Evolutionary conservation across 2,888 invertebrate species (phyloP).

Genomic region (Merodon equestris): DNA sequence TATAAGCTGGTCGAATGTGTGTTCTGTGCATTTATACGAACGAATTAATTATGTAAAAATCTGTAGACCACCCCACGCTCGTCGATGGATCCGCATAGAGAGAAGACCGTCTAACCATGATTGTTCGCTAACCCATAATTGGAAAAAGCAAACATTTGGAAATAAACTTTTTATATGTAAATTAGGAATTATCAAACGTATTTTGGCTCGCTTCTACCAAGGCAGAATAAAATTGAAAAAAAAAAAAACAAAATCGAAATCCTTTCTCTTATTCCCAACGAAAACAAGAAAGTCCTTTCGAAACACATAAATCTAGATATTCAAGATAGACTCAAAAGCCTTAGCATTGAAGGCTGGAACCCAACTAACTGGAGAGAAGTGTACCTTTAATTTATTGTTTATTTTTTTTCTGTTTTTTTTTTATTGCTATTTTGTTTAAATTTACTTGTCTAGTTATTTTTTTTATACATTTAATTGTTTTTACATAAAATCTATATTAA

Average conservation of each 20-base stretch:
- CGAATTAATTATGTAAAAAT: constrained; percentile 50
- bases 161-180: constrained; percentile 2
- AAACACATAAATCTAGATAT: too few species aligned
- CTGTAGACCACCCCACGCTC: too few species aligned
- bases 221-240: constrained; percentile 12
- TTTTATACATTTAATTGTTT: constrained; percentile 22
- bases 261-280: too few species aligned
- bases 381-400: constrained; percentile 58
- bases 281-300: not conserved
- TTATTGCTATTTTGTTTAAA: constrained; percentile 16
- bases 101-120: too few species aligned
- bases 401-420: constrained; percentile 21
- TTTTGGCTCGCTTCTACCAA: not conserved
- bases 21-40: constrained; percentile 59
- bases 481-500: constrained; percentile 13
- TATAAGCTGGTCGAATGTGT: constrained; percentile 46
- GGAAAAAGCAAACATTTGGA: too few species aligned
- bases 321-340: too few species aligned
- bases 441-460: constrained; percentile 46
- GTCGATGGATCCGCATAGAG: too few species aligned
- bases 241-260: constrained; percentile 1
- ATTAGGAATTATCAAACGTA: constrained; percentile 32
- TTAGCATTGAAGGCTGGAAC: too few species aligned
- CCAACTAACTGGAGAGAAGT: constrained; percentile 22
- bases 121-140: too few species aligned